Percentiles rank a stretch among this genome's conserved stretches.
These are phyloP conservation scores for Cephus sareptanus DNA, from an alignment of 2,888 invertebrate genomes.

Conservation along the genomic window DNA sequence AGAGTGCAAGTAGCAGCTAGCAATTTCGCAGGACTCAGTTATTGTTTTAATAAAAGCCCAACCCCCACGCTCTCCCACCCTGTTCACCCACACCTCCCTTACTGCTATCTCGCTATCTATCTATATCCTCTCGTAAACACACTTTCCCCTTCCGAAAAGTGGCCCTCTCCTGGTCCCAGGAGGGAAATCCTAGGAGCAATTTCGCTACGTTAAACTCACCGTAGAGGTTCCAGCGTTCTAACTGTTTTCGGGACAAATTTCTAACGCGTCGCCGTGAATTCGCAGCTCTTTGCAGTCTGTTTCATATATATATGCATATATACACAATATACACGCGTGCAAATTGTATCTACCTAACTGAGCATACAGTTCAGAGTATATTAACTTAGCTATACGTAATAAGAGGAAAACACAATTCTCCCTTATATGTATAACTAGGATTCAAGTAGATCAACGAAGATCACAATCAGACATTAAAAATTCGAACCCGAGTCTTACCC, in stretches of 20 bases:
- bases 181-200: neutral
- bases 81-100: constrained; percentile 3
- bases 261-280: neutral
- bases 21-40: neutral
- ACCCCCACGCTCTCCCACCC: neutral
- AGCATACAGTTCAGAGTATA: neutral
- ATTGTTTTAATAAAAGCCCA: neutral
- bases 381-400: neutral
- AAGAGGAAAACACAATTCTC: no score
- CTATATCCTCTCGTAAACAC: neutral
- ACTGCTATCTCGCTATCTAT: constrained; percentile 13
- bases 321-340: neutral
- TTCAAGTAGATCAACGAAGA: neutral
- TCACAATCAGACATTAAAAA: neutral
- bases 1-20: neutral
- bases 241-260: neutral
- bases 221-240: neutral
- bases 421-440: neutral
- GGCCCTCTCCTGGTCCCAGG: neutral
- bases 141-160: neutral
- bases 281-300: neutral
- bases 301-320: neutral
- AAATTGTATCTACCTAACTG: neutral
- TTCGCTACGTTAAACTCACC: neutral
- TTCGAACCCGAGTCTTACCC: neutral